Base-by-base conservation (phyloP, 2,888 invertebrate species). In the Cephus spinipes region DNA sequence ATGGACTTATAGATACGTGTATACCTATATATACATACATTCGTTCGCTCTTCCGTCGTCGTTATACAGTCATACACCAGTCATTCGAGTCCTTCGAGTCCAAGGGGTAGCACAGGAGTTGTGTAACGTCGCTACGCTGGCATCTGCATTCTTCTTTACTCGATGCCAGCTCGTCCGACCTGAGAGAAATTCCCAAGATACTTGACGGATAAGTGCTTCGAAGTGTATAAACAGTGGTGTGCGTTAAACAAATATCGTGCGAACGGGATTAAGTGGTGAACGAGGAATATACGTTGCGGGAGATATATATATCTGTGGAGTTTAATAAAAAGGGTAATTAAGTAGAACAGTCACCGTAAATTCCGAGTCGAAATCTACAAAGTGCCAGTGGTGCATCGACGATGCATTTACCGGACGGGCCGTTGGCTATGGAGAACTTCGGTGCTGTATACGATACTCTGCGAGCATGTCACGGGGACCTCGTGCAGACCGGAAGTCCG, bases 401-500 rank as follows among this genome's bases (percentile, higher is more conserved):
- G 92, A 95, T 95, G 95, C 95, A 95, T 94, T 92, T 95, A 81
- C 95, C 95, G 91, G 94, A 93, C 85, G 93, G 94, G 87, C 93
- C 94, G 83, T 93, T 93, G 84, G 95, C 95, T 93, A 94, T 95
- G 91, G 96, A 96, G 87, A 95, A 95, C 92, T 96, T 95, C 92
- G 93, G 94, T 84, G 94, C 95, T 86, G 93, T 96, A 86, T 95
- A 96, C 90, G 96, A 97, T 87, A 95, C 96, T 88, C 94, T 97
- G 84, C 95, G 96, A 92, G 97, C 97, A 89, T 97, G 96, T 89
- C 97, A 98, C 89, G 98, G 98, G n/a, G 97, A 97, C 90, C 93
- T 99, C 89, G 96, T 98, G 85, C 96, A 96, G 91, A 99, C 99
- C 36, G 99, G 98, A 75, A 98, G 98, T 81, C 99, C 99, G 0